Evolutionary conservation across 1,140 invertebrate genomes (phyloP).

Genomic region (Drosophila carrolli): DNA sequence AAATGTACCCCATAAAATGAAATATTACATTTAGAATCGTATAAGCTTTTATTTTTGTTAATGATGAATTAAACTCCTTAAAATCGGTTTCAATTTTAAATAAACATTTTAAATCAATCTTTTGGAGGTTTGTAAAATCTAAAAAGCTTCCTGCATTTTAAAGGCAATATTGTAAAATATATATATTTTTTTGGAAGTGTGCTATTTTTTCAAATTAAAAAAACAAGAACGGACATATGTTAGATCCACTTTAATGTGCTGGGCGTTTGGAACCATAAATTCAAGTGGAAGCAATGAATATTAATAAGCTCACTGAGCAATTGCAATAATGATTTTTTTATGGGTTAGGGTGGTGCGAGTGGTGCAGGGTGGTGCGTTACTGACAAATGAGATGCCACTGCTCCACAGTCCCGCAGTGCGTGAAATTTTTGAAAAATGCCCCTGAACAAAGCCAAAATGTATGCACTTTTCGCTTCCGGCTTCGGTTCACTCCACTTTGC

Average conservation of each 20-base stretch:
- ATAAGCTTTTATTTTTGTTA: no score
- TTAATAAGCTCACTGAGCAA: slow-evolving; percentile 76
- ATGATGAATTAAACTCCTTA: no score
- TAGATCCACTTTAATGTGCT: slow-evolving; percentile 68
- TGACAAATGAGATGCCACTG: slow-evolving; percentile 68
- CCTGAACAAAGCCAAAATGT: slow-evolving; percentile 57
- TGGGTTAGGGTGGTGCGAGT: not conserved
- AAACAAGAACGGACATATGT: slow-evolving; percentile 55
- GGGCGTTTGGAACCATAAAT: slow-evolving; percentile 57
- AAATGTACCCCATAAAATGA: no score
- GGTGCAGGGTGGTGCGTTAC: slow-evolving; percentile 3
- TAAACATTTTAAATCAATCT: no score
- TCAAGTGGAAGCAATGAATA: slow-evolving; percentile 75
- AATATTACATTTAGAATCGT: no score
- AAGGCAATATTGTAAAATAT: no score
- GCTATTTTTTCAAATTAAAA: slow-evolving; percentile 43
- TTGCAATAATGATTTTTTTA: slow-evolving; percentile 61
- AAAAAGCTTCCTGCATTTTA: not conserved
- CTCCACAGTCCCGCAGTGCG: slow-evolving; percentile 25
- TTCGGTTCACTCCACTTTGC: slow-evolving; percentile 59
- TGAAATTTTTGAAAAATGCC: slow-evolving; percentile 67
- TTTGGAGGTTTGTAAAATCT: no score
- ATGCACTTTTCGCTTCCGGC: slow-evolving; percentile 59
- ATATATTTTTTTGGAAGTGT: slow-evolving; percentile 7
- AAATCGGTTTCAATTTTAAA: no score